Percentiles rank a stretch among this genome's conserved stretches.
Conservation (phyloP, 2,888 invertebrate genomes). For the Eupithecia insigniata region DNA sequence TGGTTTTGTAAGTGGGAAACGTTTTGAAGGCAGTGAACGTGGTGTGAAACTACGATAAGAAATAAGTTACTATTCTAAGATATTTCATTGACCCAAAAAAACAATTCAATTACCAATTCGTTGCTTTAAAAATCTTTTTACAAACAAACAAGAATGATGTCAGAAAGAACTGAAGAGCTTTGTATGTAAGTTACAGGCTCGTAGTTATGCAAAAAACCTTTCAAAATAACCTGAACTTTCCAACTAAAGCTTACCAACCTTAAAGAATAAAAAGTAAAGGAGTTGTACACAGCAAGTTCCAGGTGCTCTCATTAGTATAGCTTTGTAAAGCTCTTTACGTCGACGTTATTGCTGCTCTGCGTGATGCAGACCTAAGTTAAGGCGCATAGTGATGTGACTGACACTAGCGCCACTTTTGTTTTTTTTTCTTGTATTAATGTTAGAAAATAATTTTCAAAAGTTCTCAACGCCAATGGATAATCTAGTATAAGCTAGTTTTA, state of each 20-base stretch:
- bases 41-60: background rate
- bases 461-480: too few species aligned
- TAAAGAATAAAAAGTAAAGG: conserved; percentile 1
- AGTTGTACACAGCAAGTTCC: conserved; percentile 4
- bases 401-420: too few species aligned
- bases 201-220: conserved; percentile 1
- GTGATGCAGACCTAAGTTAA: background rate
- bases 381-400: too few species aligned
- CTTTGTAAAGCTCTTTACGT: conserved; percentile 10
- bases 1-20: conserved; percentile 15
- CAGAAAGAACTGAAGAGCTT: background rate
- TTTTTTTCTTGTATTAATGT: too few species aligned
- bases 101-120: background rate
- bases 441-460: too few species aligned
- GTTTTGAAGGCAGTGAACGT: conserved; percentile 7
- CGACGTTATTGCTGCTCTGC: background rate
- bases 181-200: background rate
- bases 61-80: background rate
- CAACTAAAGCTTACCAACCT: background rate
- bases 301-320: conserved; percentile 11
- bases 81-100: background rate
- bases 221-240: background rate
- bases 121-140: background rate
- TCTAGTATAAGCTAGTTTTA: too few species aligned
- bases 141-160: background rate